phyloP scores from a whole-genome alignment of 2,888 invertebrate species.

The Eupithecia exiguata region DNA sequence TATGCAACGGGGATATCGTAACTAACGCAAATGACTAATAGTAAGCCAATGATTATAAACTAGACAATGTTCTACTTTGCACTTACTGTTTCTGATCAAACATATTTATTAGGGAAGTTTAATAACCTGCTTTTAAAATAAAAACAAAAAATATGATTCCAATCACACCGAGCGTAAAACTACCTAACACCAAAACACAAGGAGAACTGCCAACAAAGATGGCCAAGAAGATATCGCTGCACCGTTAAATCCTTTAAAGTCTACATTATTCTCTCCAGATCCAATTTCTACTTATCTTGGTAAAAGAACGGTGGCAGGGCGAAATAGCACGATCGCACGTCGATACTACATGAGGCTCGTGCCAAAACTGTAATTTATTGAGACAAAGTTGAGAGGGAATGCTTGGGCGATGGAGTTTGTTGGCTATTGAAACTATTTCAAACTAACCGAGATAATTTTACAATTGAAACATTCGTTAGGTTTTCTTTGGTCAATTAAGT shows the following conservation, averaged over 20 bases:
- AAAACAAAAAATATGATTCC: slow-evolving; percentile 26
- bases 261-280: slow-evolving; percentile 50
- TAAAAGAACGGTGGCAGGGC: slow-evolving; percentile 60
- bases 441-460: slow-evolving; percentile 13
- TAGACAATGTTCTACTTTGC: background rate
- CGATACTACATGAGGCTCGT: slow-evolving; percentile 59
- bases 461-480: background rate
- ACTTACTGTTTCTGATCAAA: background rate
- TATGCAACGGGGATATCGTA: slow-evolving; percentile 44
- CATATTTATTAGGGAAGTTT: background rate
- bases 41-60: slow-evolving; percentile 1
- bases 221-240: slow-evolving; percentile 42
- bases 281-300: slow-evolving; percentile 52
- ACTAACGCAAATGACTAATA: slow-evolving; percentile 30
- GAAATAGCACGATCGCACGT: slow-evolving; percentile 59
- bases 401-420: slow-evolving; percentile 39
- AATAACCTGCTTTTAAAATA: background rate
- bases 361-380: slow-evolving; percentile 72
- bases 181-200: slow-evolving; percentile 36
- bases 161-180: slow-evolving; percentile 29
- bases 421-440: slow-evolving; percentile 22
- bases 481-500: background rate
- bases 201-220: slow-evolving; percentile 44
- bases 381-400: slow-evolving; percentile 61
- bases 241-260: slow-evolving; percentile 56